phyloP scores from a whole-genome alignment of 2,113 vertebrate species.

The Fukomys damarensis region DNA sequence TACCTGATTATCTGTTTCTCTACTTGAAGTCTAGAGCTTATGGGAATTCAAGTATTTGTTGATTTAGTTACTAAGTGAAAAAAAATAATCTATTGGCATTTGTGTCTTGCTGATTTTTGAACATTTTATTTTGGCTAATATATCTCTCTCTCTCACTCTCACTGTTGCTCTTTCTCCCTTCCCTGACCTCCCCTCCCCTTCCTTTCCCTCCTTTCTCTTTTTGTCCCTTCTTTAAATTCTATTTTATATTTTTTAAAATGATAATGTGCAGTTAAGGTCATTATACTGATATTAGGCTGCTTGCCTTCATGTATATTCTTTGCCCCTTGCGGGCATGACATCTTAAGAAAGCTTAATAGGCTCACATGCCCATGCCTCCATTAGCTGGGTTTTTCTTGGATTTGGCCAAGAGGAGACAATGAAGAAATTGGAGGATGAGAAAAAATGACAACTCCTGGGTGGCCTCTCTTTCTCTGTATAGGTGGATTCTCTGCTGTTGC shows the following conservation, averaged over 20 bases:
- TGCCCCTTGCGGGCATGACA: neutral
- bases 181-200: too few relatives aligned
- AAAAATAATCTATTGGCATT: neutral
- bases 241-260: neutral
- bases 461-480: neutral
- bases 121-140: neutral
- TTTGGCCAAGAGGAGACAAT: neutral
- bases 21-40: neutral
- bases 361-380: neutral
- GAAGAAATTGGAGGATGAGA: neutral
- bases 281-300: neutral
- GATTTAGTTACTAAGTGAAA: neutral
- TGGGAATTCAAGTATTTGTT: neutral
- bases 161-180: neutral
- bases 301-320: neutral
- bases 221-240: neutral
- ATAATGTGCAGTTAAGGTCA: neutral
- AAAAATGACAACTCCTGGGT: neutral
- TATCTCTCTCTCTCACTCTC: neutral
- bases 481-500: neutral
- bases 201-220: neutral
- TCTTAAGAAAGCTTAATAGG: neutral
- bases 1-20: neutral
- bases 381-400: neutral
- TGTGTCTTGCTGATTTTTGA: constrained; percentile 11